A percentile compares a stretch with the other conserved stretches of the same genome.
These are phyloP conservation scores for Numida meleagris DNA, from an alignment of 2,113 vertebrate species.

Conservation along the genomic window DNA sequence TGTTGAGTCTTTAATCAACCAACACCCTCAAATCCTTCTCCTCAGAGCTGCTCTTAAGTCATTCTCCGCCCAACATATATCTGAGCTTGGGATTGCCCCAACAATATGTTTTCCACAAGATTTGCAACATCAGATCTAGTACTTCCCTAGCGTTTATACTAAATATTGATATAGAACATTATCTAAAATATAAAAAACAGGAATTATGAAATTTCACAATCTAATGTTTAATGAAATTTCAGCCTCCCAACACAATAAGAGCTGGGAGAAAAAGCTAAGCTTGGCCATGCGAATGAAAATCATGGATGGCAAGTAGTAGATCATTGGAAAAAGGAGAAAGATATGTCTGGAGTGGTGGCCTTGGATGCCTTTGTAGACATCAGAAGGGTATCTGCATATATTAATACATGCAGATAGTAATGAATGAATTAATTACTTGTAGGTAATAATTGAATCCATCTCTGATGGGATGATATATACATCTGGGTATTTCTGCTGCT, in stretches of 20 bases:
- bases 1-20: too few species aligned
- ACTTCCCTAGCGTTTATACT: neutral
- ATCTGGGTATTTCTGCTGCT: neutral
- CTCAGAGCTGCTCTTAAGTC: too few species aligned
- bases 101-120: too few species aligned
- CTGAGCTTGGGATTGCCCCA: too few species aligned
- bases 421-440: neutral
- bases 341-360: neutral
- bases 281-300: neutral
- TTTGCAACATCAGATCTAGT: neutral
- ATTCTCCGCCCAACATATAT: too few species aligned
- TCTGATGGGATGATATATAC: neutral
- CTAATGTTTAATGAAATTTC: neutral
- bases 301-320: fast-evolving
- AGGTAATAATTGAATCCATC: neutral
- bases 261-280: neutral
- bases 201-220: neutral
- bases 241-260: neutral
- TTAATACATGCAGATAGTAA: neutral
- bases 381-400: neutral
- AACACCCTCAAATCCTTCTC: too few species aligned
- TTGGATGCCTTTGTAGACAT: too few species aligned
- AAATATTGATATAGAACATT: neutral
- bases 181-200: neutral
- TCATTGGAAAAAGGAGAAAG: neutral